Conservation (phyloP, 2,797 vertebrate genomes). For the Peromyscus eremicus region DNA sequence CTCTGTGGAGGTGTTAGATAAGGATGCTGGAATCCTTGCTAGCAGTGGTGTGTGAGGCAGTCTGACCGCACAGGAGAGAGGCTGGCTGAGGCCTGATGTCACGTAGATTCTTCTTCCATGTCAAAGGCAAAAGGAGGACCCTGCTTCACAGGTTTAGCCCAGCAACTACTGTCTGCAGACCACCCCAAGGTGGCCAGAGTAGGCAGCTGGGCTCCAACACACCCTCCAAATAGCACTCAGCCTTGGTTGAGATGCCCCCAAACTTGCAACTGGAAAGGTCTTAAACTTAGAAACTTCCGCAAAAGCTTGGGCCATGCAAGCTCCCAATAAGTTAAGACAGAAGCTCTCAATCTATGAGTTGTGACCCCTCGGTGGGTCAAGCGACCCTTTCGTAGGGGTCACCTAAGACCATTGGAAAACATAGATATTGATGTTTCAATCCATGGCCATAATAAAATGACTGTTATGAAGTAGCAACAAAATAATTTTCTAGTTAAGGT, state of each 20-base stretch:
- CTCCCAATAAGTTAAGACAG: not conserved
- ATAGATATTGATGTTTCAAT: not conserved
- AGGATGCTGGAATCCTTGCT: not conserved
- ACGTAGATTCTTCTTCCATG: not conserved
- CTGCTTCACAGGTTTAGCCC: not conserved
- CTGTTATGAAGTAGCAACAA: not conserved
- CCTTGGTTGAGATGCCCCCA: not conserved
- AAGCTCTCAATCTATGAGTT: not conserved
- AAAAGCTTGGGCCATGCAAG: not conserved
- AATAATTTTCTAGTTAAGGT: not conserved
- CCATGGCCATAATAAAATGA: not conserved
- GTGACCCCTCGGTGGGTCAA: not conserved
- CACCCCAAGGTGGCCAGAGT: not conserved
- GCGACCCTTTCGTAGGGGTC: not conserved
- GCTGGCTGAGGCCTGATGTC: not conserved
- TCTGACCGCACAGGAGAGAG: not conserved
- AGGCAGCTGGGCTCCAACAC: not conserved
- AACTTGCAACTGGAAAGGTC: not conserved
- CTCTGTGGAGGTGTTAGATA: constrained; percentile 41
- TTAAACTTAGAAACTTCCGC: constrained; percentile 17
- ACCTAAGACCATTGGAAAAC: not conserved
- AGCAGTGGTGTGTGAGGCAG: not conserved
- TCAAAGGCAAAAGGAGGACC: not conserved
- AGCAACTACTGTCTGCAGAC: not conserved
- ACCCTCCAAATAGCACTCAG: not conserved